Evolutionary conservation across 2,797 vertebrate species (phyloP), one percentile per base, ranked within the genome.

Genomic region (Micrastur ruficollis): DNA sequence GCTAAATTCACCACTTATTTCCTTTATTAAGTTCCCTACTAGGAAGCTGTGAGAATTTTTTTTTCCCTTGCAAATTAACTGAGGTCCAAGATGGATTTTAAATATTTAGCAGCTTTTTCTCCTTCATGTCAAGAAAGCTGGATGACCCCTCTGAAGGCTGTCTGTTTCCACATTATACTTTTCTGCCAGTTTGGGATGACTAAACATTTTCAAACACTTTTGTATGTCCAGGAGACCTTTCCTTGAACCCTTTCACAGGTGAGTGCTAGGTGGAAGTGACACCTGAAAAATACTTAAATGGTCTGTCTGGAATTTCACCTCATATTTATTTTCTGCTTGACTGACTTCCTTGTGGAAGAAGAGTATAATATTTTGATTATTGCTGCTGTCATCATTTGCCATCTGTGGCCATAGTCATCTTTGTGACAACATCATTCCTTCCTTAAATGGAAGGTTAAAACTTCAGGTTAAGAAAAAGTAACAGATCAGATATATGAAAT

Each of bases 1-100:
- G 96, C 97, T 95, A 97, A 97, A 97, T 86, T 93, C 96, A 93
- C 78, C 58, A 27, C 96, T 98, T 96, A 91, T 93, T 98, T 98
- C 97, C 95, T 91, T 97, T 94, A 96, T 95, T 96, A 80, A 95
- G 86, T 96, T 94, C 91, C 83, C 80, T 90, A 92, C 79, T 95
- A 91, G 88, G 93, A 96, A 86, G 61, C 27, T 84, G 46, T 87
- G 74, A 87, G 66, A 94, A 90, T 72, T 65, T 21, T 81, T 82
- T 72, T 73, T 27, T 53, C 40, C 19, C 95, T 91, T 74, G 31
- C 52, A 56, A 84, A 47, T 63, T 65, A 83, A 53, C 61, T 70
- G 34, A 50, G 11, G 9, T 89, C 47, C 13, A 29, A 75, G 42
- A 53, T 4, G 18, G 16, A 8, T 65, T 75, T 70, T 42, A 90